Base-by-base conservation (phyloP, 2,888 invertebrate species). In the Netelia fuscicornis region DNA sequence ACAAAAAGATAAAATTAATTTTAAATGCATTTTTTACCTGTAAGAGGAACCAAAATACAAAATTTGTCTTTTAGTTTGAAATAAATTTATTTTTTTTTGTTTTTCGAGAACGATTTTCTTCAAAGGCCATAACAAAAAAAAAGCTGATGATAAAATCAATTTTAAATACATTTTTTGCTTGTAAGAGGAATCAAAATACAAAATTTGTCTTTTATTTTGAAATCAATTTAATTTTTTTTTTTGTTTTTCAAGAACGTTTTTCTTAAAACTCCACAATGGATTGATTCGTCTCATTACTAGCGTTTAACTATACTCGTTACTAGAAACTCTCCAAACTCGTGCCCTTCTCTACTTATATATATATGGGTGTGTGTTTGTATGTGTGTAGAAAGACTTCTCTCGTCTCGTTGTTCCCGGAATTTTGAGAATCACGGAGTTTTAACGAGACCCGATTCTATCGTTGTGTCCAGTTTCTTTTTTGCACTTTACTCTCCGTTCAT, bases 371-470 rank as follows among this genome's bases (percentile, higher is more conserved):
- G 25, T 2, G 25, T 25, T 2, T 2, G 25, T 25, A 25, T 25
- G 2, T 52, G 13, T 54, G n/a, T 54, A 54, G 2, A 60, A 10
- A 11, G 52, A 23, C n/a, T 79, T 54, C 6, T 48, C 48, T 64
- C 52, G 42, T 13, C 62, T 30, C 44, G 62, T 44, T 52, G 20
- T 17, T 44, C 30, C 44, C 30, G 64, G 20, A 30, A 74, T 65
- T 80, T 52, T 58, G 2, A 58, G 72, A 48, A 37, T 52, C 2
- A 11, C 13, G 44, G 68, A 74, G 72, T 68, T 74, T 78, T 68
- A 74, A 84, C 75, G 58, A 65, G 71, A 76, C 65, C 42, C n/a
- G n/a, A 60, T 2, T 11, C 17, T 60, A 58, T 25, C 58, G 70
- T 71, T 58, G 56, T 11, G 10, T n/a, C 54, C 23, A 23, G 60